Percentiles rank a stretch among this genome's conserved stretches.
phyloP scores from a whole-genome alignment of 2,888 invertebrate species.

The Chironomus tentans region DNA sequence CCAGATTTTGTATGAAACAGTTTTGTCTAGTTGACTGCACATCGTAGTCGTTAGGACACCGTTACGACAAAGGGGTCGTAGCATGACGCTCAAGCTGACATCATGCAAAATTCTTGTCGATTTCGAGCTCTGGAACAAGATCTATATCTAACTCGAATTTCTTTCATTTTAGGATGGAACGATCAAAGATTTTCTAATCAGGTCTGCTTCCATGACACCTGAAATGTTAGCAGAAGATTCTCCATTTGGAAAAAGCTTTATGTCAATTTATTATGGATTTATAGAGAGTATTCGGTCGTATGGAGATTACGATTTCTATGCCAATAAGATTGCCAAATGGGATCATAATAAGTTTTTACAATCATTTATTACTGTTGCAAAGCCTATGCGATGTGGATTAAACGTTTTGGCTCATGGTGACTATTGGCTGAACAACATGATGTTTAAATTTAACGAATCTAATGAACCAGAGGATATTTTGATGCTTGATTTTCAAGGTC shows the following conservation, averaged over 20 bases:
- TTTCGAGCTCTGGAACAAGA: too few relatives aligned
- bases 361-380: background rate
- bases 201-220: background rate
- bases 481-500: slow-evolving; percentile 20
- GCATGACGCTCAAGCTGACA: too few relatives aligned
- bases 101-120: too few relatives aligned
- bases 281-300: background rate
- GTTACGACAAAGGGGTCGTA: too few relatives aligned
- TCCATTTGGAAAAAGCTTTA: background rate
- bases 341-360: background rate
- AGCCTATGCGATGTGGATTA: slow-evolving; percentile 24
- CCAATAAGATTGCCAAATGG: slow-evolving; percentile 13
- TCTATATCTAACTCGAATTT: too few relatives aligned
- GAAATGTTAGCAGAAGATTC: background rate
- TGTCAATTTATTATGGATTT: background rate
- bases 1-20: too few relatives aligned
- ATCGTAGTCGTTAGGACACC: too few relatives aligned
- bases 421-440: slow-evolving; percentile 29
- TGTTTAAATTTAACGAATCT: slow-evolving; percentile 27
- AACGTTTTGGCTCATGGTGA: slow-evolving; percentile 29
- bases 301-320: slow-evolving; percentile 7
- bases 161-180: background rate
- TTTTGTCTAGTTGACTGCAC: too few relatives aligned
- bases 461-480: slow-evolving; percentile 12
- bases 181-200: background rate